Conservation (phyloP, 2,888 invertebrate genomes). For the Cheilosia impressa region DNA sequence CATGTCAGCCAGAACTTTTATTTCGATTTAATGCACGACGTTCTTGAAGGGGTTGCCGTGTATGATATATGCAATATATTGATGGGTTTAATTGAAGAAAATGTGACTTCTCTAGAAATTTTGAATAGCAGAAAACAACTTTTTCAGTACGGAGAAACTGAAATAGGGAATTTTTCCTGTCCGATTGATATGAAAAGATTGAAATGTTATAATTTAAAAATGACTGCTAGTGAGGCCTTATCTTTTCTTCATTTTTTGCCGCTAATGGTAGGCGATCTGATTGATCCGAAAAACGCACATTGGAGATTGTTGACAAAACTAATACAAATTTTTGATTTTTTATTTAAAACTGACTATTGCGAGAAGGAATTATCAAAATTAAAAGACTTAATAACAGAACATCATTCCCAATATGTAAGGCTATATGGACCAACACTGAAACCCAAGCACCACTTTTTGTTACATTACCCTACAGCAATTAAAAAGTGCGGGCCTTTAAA, state of each 20-base stretch:
- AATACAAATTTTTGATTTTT: too few species aligned
- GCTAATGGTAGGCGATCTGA: slow-evolving; percentile 2
- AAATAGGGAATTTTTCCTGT: background rate
- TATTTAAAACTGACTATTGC: background rate
- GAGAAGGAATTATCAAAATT: background rate
- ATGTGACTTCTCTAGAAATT: too few species aligned
- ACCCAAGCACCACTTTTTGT: slow-evolving; percentile 4
- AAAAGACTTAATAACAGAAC: background rate
- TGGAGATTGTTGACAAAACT: background rate
- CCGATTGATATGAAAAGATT: background rate
- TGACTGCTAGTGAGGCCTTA: background rate
- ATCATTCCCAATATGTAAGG: background rate
- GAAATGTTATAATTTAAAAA: background rate
- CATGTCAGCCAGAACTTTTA: too few species aligned
- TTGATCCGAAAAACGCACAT: background rate
- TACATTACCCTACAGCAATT: slow-evolving; percentile 11
- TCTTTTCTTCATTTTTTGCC: background rate
- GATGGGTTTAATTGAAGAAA: background rate
- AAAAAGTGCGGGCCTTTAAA: slow-evolving; percentile 17
- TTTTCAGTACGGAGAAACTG: background rate
- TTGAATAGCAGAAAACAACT: slow-evolving; percentile 46
- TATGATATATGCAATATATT: background rate
- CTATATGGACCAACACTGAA: background rate
- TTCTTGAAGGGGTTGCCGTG: background rate
- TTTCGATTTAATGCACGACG: too few species aligned